These are phyloP conservation scores for Artibeus lituratus DNA, from an alignment of 2,797 vertebrate species.

Conservation along the genomic window DNA sequence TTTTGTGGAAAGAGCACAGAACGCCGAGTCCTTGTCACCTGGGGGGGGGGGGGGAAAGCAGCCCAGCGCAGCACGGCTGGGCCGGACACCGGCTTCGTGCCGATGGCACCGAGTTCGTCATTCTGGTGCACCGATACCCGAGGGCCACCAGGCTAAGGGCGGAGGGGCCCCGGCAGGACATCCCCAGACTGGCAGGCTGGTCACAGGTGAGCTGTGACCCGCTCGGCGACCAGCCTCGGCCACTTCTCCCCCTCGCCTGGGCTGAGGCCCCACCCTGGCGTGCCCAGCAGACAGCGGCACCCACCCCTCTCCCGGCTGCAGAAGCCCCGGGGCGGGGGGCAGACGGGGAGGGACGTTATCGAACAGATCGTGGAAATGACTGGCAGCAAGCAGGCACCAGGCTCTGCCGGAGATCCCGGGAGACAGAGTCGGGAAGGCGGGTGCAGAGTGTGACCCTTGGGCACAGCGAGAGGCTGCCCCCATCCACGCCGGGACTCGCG, in stretches of 20 bases:
- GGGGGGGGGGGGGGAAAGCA: rapidly evolving
- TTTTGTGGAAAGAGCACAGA: rapidly evolving
- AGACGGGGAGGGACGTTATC: too few relatives aligned
- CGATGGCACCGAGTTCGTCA: rapidly evolving
- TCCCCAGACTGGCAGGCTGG: not conserved
- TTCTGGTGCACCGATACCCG: rapidly evolving
- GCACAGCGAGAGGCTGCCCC: too few relatives aligned
- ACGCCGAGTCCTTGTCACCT: rapidly evolving
- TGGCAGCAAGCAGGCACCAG: not conserved
- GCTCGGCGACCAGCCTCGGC: too few relatives aligned
- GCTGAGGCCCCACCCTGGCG: not conserved
- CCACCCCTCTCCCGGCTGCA: rapidly evolving
- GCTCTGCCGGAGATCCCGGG: rapidly evolving
- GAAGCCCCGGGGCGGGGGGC: not conserved
- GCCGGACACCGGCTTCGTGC: rapidly evolving
- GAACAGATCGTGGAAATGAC: not conserved
- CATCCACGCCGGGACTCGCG: rapidly evolving
- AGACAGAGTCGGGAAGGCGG: not conserved
- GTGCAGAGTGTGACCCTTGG: rapidly evolving
- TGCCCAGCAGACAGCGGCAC: rapidly evolving
- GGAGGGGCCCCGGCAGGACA: rapidly evolving
- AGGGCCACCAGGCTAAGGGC: rapidly evolving
- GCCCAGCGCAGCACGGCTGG: rapidly evolving
- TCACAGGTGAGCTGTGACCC: not conserved
- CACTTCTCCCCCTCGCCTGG: rapidly evolving